These are phyloP conservation scores for Rapana venosa DNA, from an alignment of 2,888 invertebrate species.

Conservation along the genomic window DNA sequence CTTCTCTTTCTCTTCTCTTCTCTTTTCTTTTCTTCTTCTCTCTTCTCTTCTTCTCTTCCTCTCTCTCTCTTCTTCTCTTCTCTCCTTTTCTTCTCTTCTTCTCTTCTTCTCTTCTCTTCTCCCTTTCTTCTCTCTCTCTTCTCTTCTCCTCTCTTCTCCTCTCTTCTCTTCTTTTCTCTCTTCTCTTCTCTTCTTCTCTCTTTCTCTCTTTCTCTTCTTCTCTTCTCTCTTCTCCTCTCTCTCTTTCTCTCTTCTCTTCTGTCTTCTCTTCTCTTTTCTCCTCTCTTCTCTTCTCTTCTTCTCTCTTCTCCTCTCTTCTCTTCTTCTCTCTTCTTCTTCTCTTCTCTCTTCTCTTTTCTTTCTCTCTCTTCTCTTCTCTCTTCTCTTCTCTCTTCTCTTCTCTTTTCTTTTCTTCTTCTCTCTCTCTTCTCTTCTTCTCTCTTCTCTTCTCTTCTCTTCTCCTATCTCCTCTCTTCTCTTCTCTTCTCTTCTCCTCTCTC, in stretches of 20 bases:
- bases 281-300: slow-evolving; percentile 18
- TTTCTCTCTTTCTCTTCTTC: slow-evolving; percentile 4
- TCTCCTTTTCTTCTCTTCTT: neutral
- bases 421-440: too few species aligned
- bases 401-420: neutral
- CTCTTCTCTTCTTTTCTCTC: neutral
- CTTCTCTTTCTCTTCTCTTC: neutral
- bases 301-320: neutral
- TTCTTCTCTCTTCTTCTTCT: slow-evolving; percentile 4
- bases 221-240: neutral
- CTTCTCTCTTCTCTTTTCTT: slow-evolving; percentile 1
- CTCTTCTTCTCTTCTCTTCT: too few species aligned
- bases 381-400: slow-evolving; percentile 24
- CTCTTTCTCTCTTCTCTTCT: slow-evolving; percentile 22
- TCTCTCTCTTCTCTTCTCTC: slow-evolving; percentile 20
- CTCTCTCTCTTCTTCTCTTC: neutral
- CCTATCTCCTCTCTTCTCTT: neutral
- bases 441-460: slow-evolving; percentile 11
- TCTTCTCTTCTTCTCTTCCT: neutral
- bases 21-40: slow-evolving; percentile 15
- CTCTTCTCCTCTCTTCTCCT: neutral
- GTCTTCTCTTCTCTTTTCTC: slow-evolving; percentile 18
- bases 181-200: neutral
- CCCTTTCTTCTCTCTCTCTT: neutral
- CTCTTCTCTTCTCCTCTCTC: neutral